These are phyloP conservation scores for Ovis canadensis DNA, from an alignment of 2,113 vertebrate genomes.

Conservation along the genomic window DNA sequence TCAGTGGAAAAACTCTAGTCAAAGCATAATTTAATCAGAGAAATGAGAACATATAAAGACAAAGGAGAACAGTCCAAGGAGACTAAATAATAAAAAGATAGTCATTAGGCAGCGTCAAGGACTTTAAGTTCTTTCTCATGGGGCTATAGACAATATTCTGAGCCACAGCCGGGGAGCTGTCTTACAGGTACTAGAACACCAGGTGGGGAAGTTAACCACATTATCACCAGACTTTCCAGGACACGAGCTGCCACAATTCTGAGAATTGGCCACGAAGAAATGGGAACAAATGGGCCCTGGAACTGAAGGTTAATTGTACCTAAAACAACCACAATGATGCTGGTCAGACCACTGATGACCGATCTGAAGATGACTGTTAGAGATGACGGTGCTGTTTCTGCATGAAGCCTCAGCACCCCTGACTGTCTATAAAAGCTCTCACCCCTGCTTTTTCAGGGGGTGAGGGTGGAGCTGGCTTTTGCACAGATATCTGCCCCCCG, in stretches of 20 bases:
- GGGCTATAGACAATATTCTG: not conserved
- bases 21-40: not conserved
- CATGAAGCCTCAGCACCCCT: not conserved
- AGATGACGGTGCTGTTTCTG: not conserved
- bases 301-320: not conserved
- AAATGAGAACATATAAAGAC: not conserved
- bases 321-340: not conserved
- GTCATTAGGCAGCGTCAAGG: not conserved
- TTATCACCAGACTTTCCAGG: not conserved
- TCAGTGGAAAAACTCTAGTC: not conserved
- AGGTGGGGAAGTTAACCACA: not conserved
- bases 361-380: not conserved
- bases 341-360: not conserved
- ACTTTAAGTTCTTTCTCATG: not conserved
- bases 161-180: not conserved
- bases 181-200: rapidly evolving
- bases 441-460: not conserved
- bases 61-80: not conserved
- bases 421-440: not conserved
- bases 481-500: not conserved
- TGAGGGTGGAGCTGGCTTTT: not conserved
- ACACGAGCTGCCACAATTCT: not conserved
- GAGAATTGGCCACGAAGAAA: not conserved
- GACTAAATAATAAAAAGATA: not conserved
- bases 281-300: not conserved